Conservation (phyloP, 2,113 vertebrate species). For the Cyprinodon tularosa region DNA sequence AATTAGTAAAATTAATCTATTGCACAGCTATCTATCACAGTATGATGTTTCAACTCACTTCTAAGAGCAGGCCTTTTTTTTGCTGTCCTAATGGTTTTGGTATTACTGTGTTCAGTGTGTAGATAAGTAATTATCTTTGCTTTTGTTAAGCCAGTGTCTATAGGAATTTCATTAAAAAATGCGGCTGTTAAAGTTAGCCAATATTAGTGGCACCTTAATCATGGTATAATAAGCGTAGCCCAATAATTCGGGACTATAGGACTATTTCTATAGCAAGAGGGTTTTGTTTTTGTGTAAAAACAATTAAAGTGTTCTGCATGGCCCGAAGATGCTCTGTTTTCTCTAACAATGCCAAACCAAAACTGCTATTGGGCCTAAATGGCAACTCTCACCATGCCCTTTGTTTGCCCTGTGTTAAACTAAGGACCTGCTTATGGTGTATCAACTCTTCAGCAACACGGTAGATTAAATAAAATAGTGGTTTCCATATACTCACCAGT, state of each 20-base stretch:
- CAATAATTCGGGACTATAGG: background rate
- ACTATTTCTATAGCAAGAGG: background rate
- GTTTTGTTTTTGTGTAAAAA: background rate
- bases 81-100: background rate
- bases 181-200: constrained; percentile 27
- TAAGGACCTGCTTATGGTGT: background rate
- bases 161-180: constrained; percentile 10
- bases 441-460: background rate
- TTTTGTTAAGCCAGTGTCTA: constrained; percentile 22
- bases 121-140: constrained; percentile 35
- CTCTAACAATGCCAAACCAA: background rate
- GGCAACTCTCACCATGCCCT: background rate
- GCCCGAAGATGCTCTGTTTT: background rate
- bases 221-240: background rate
- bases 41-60: background rate
- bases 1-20: background rate
- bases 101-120: background rate
- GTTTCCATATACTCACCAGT: constrained; percentile 86
- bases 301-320: background rate
- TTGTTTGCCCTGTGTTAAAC: background rate
- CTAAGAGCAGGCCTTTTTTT: background rate
- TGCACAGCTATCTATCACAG: background rate
- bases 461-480: constrained; percentile 17
- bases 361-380: background rate
- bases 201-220: constrained; percentile 9